Evolutionary conservation across 2,113 vertebrate species (phyloP).

Genomic region (Caranx melampygus): DNA sequence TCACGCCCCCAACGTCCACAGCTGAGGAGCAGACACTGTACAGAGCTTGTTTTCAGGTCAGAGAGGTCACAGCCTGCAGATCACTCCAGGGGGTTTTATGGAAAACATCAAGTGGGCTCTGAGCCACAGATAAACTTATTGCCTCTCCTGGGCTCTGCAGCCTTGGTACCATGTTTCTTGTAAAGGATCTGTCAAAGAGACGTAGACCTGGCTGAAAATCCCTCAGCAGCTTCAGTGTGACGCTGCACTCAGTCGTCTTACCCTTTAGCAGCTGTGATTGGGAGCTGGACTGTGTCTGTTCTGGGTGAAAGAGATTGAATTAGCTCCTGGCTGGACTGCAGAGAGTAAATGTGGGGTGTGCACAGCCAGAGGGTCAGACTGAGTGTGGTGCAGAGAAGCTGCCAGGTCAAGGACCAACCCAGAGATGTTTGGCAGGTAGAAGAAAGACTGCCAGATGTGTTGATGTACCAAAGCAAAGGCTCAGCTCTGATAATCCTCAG

Average conservation of each 20-base stretch:
- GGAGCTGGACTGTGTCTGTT: constrained; percentile 38
- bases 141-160: constrained; percentile 6
- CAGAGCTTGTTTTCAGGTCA: constrained; percentile 53
- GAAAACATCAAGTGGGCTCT: constrained; percentile 48
- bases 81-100: constrained; percentile 39
- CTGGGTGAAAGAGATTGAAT: constrained; percentile 40
- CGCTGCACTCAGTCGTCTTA: constrained; percentile 38
- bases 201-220: neutral
- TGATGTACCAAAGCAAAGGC: constrained; percentile 21
- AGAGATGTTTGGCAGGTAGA: constrained; percentile 35
- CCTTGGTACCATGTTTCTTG: constrained; percentile 2
- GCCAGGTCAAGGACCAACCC: constrained; percentile 45
- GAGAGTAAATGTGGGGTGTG: constrained; percentile 73
- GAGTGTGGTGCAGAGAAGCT: constrained; percentile 32
- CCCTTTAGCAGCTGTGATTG: constrained; percentile 64
- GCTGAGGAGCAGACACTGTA: constrained; percentile 24
- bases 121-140: constrained; percentile 21
- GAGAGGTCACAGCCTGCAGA: constrained; percentile 37
- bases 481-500: constrained; percentile 28
- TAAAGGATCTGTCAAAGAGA: neutral
- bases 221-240: neutral
- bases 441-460: constrained; percentile 41
- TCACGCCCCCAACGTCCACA: neutral
- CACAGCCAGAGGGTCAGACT: constrained; percentile 43
- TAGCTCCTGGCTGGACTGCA: constrained; percentile 72